phyloP scores from a whole-genome alignment of 2,797 vertebrate species.

The Leptatherina wallacei region DNA sequence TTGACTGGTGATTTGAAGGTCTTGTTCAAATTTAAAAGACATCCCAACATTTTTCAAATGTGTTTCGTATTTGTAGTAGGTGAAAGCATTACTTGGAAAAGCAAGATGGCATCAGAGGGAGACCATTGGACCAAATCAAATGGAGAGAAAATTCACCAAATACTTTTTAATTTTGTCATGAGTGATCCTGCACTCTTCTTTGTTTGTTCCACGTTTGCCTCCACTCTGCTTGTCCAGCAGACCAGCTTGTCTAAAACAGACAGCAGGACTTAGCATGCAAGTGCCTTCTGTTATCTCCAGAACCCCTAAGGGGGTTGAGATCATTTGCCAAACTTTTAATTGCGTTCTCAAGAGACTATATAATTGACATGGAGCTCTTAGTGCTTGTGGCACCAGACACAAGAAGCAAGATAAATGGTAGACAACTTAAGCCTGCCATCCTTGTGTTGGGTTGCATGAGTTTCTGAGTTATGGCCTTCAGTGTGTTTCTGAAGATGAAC shows the following conservation, averaged over 20 bases:
- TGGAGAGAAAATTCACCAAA: neutral
- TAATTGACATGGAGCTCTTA: conserved; percentile 49
- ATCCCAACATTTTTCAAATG: too few species aligned
- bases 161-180: neutral
- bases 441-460: neutral
- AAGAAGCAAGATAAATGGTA: conserved; percentile 40
- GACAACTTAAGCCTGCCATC: neutral
- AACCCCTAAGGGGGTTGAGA: conserved; percentile 44
- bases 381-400: conserved; percentile 29
- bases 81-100: neutral
- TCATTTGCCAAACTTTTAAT: conserved; percentile 62
- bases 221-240: conserved; percentile 19
- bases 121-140: neutral
- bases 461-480: conserved; percentile 14
- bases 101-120: neutral
- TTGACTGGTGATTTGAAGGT: too few species aligned
- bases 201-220: conserved; percentile 3
- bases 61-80: neutral
- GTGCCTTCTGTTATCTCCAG: conserved; percentile 46
- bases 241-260: conserved; percentile 25
- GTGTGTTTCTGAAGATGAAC: conserved; percentile 18
- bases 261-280: conserved; percentile 25
- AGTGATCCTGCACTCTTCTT: neutral
- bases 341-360: conserved; percentile 56
- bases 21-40: too few species aligned